phyloP scores from a whole-genome alignment of 2,797 vertebrate species.

The Chrysocyon brachyurus region DNA sequence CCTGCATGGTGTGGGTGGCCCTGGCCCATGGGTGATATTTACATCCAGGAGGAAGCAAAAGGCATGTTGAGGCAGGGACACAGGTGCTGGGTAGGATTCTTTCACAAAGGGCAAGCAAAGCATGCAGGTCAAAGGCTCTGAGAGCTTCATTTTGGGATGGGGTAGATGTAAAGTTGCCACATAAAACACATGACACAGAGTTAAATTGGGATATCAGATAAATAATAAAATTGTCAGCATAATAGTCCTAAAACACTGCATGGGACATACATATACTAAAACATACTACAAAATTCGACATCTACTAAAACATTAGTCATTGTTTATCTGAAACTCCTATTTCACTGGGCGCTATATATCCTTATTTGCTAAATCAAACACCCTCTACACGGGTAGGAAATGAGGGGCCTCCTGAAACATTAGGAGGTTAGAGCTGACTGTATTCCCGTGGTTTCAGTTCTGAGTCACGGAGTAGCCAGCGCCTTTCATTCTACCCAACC shows the following conservation, averaged over 20 bases:
- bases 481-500: neutral
- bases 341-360: neutral
- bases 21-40: neutral
- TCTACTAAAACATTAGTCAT: neutral
- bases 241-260: neutral
- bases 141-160: neutral
- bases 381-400: neutral
- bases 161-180: neutral
- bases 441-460: neutral
- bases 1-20: neutral
- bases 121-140: neutral
- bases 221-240: neutral
- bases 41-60: neutral
- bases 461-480: neutral
- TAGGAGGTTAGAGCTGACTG: neutral
- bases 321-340: constrained; percentile 39
- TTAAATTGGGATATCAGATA: constrained; percentile 19
- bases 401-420: neutral
- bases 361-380: neutral
- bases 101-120: neutral
- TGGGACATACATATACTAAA: neutral
- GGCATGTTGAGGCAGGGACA: neutral
- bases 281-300: neutral
- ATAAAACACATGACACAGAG: neutral
- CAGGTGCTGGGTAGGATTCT: neutral